Percentiles rank a stretch among this genome's conserved stretches.
Conservation (phyloP, 2,888 invertebrate species). For the Chrysolina americana region DNA sequence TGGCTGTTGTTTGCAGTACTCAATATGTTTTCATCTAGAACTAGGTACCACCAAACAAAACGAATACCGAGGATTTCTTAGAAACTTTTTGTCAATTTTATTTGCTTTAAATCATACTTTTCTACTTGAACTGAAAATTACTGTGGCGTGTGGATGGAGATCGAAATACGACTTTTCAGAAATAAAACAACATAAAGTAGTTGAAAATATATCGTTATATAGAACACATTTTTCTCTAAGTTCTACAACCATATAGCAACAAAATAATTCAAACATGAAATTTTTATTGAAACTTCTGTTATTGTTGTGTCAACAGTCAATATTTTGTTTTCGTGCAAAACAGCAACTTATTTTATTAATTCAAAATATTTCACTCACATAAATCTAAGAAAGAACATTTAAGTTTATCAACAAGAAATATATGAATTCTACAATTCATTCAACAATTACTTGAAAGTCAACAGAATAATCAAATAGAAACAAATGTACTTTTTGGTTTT, state of each 20-base stretch:
- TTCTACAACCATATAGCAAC: conserved; percentile 9
- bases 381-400: conserved; percentile 11
- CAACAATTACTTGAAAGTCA: background rate
- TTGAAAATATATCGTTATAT: conserved; percentile 4
- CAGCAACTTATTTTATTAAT: conserved; percentile 12
- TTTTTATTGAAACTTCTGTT: conserved; percentile 11
- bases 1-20: no score
- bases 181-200: background rate
- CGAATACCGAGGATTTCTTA: no score
- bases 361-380: conserved; percentile 28
- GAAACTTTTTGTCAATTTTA: no score
- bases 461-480: background rate
- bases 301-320: background rate
- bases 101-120: no score
- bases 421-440: background rate
- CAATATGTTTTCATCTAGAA: no score
- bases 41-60: no score
- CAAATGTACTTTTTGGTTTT: background rate
- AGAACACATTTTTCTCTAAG: background rate
- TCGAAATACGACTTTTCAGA: background rate
- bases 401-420: background rate
- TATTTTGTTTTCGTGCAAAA: conserved; percentile 24
- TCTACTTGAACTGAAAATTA: no score
- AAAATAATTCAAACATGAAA: conserved; percentile 16
- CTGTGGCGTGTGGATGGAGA: background rate